Evolutionary conservation across 37 sponge, comb jelly and placozoan species (phyloP), one percentile per base, ranked within the genome.

Genomic region (Ephydatia muelleri): DNA sequence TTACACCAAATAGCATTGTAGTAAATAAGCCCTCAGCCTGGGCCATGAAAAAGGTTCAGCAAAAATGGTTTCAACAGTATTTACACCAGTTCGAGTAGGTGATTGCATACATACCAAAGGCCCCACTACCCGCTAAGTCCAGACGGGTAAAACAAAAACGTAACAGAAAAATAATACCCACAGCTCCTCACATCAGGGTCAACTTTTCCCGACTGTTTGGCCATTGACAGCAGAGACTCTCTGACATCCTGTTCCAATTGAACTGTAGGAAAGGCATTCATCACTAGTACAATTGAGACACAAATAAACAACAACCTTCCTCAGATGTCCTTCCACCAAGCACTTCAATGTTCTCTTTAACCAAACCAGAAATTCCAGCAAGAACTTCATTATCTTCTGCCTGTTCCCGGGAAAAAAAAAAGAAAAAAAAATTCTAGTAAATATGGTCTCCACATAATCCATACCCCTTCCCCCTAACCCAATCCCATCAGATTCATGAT

Each of bases 151-250:
- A n/a, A n/a, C n/a, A n/a, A n/a, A n/a, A n/a, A n/a, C n/a, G n/a
- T n/a, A n/a, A n/a, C n/a, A n/a, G n/a, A n/a, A n/a, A n/a, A n/a
- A n/a, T 57, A 21, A 19, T 5, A 21, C 16, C 16, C 19, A 19
- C 19, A 57, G 38, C 12, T 30, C 47, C 90, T 90, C 38, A 91
- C 95, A 86, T 94, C 85, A 26, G 88, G 86, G 65, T 91, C 95
- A 32, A 91, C 68, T 38, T 82, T 90, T 68, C 95, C 95, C 1
- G 89, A 82, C 80, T 94, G 95, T 47, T 85, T 87, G 25, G 95
- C 95, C 91, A 94, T 94, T 29, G 84, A 82, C 40, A 91, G 84
- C 49, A 94, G 40, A 19, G 95, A 80, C 36, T 94, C 92, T 21
- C 85, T 82, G 29, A 94, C 95, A 86, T 89, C 88, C 57, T 49